Evolutionary conservation across 2,888 invertebrate species (phyloP).

Genomic region (Ichneumon xanthorius): DNA sequence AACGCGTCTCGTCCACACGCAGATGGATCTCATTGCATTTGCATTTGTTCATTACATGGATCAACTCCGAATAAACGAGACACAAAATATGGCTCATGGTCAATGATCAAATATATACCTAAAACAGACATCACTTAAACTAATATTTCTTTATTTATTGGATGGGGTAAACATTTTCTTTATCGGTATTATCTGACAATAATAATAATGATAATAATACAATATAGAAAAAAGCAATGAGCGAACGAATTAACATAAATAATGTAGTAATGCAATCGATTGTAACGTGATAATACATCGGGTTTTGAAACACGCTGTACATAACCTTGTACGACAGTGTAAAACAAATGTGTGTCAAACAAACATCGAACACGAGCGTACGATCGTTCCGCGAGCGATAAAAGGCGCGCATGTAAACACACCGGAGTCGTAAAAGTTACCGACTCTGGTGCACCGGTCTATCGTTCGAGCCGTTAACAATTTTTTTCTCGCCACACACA

Average conservation of each 20-base stretch:
- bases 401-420: background rate
- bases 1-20: background rate
- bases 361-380: background rate
- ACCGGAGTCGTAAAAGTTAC: background rate
- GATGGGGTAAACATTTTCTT: background rate
- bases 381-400: slow-evolving; percentile 1
- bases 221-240: background rate
- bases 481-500: background rate
- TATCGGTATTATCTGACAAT: background rate
- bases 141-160: background rate
- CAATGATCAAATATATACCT: background rate
- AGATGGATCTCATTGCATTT: background rate
- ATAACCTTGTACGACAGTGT: background rate
- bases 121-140: background rate
- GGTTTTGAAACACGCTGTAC: background rate
- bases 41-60: background rate
- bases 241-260: background rate
- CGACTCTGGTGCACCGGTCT: background rate
- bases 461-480: background rate
- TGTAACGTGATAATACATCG: background rate
- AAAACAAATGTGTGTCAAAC: background rate
- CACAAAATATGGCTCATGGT: background rate
- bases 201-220: background rate
- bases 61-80: background rate
- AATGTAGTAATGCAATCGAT: background rate